Base-by-base conservation (phyloP, 2,113 vertebrate species). In the Rhodinocichla rosea region DNA sequence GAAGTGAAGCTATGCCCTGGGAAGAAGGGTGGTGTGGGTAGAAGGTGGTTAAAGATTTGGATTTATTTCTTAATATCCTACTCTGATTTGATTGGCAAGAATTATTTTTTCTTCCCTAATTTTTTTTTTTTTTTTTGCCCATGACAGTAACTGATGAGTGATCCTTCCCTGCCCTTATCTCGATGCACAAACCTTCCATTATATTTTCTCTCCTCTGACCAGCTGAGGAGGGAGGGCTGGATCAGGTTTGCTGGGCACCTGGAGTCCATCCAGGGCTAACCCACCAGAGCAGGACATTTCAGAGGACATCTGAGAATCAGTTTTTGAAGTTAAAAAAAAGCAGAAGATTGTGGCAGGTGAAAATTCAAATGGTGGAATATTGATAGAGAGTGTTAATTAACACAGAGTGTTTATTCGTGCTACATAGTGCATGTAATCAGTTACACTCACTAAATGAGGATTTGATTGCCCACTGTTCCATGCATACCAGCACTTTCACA, bases 101-200 rank as follows among this genome's bases (percentile, higher is more conserved):
- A 64, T 49, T 14, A 9, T 40, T 6, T 57, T 74, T 57, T 45
- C 74, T 57, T 39, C 6, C 7, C 21, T 39, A 20, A 35, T 47
- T 49, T 13, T 49, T 49, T 49, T 47, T 44, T 47, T 40, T 40
- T 77, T 7, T 65, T 71, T 64, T 83, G 15, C 39, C 18, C 2
- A 1, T 22, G 19, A 28, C 32, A 19, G 12, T 71, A 50, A 23
- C 12, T 11, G 42, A 21, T 50, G 33, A 63, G 15, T 13, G 57
- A 60, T 33, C 32, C 23, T 20, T 65, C 59, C 32, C 32, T 49
- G n/a, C 6, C 27, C 16, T 60, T 28, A 26, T 55, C 35, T 22
- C 0, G 0, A 42, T 56, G 15, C 14, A 27, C 2, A 24, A 60
- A 59, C 8, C 7, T 73, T 78, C 28, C 2, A 0, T 19, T 79